These are phyloP conservation scores for Laticauda laticaudata DNA, from an alignment of 2,113 vertebrate species.

Conservation along the genomic window DNA sequence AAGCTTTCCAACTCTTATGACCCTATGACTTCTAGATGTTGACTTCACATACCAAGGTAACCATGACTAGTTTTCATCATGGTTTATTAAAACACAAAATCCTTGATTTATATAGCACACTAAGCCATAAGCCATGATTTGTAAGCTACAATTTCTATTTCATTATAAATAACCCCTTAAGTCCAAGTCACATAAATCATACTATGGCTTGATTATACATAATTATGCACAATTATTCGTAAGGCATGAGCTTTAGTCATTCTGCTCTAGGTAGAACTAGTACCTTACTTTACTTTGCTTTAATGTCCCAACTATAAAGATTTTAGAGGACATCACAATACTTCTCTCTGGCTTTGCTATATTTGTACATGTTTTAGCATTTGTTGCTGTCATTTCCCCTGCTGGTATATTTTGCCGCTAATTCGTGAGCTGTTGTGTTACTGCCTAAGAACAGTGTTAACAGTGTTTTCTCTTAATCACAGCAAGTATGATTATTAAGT, in stretches of 20 bases:
- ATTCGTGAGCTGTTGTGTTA: neutral
- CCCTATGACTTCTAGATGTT: neutral
- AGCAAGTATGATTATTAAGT: slow-evolving; percentile 7
- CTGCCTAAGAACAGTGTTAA: neutral
- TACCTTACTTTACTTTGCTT: neutral
- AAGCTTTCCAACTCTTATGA: neutral
- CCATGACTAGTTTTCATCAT: neutral
- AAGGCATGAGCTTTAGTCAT: neutral
- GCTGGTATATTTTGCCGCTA: neutral
- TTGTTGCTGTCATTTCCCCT: neutral
- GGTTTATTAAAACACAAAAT: neutral
- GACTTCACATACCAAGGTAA: neutral
- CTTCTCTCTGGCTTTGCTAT: neutral
- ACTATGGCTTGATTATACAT: neutral
- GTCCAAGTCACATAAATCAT: neutral
- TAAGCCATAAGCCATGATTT: neutral
- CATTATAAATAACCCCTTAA: neutral
- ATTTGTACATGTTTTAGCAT: neutral
- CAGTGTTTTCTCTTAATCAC: neutral
- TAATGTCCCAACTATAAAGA: too few relatives aligned
- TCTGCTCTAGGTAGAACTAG: neutral
- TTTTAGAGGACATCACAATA: neutral
- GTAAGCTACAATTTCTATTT: neutral
- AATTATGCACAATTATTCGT: neutral
- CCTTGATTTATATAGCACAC: neutral